Base-by-base conservation (phyloP, 2,797 vertebrate genomes). In the Prunella strophiata region DNA sequence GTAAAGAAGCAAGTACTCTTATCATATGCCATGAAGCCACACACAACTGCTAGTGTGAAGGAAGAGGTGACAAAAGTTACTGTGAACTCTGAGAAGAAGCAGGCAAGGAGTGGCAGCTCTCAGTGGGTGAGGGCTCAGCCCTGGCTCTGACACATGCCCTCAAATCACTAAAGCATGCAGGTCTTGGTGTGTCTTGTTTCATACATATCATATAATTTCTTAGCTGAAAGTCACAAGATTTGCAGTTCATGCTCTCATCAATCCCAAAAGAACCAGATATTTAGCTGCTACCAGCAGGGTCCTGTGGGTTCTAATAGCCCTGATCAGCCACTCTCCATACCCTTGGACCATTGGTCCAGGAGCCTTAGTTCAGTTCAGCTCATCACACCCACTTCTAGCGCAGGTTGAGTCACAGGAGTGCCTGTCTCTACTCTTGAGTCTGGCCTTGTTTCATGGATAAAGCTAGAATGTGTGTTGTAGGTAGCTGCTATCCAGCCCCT, bases 361-460 rank as follows among this genome's bases (percentile, higher is more conserved):
- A 85, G 19, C 4, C 13, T 65, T 57, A 15, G 62, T 29, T 78
- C 40, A 84, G 20, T 40, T 88, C n/a, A 70, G 55, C 18, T 48
- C 40, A 78, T 50, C 7, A 70, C 10, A 27, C 6, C 4, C 1
- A 0, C 22, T 50, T 50, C 11, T 66, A 51, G 8, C 1, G 4
- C 11, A 17, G 10, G 4, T 0, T 79, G 59, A 55, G 48, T 34
- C 4, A 22, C 1, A 29, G 36, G 8, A 27, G 19, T 30, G 30
- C 1, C 7, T 32, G 23, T 71, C 21, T 85, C 10, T 1, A 1
- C 4, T 42, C 10, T 14, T 30, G 16, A 71, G 8, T 19, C 21
- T 77, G 59, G 32, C 14, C 11, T 47, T 62, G 19, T 40, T 77
- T 75, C 38, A 25, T 72, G 36, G 34, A 8, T 40, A 17, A 36